These are phyloP conservation scores for Drosophila orosa DNA, from an alignment of 1,140 invertebrate genomes.

Conservation along the genomic window DNA sequence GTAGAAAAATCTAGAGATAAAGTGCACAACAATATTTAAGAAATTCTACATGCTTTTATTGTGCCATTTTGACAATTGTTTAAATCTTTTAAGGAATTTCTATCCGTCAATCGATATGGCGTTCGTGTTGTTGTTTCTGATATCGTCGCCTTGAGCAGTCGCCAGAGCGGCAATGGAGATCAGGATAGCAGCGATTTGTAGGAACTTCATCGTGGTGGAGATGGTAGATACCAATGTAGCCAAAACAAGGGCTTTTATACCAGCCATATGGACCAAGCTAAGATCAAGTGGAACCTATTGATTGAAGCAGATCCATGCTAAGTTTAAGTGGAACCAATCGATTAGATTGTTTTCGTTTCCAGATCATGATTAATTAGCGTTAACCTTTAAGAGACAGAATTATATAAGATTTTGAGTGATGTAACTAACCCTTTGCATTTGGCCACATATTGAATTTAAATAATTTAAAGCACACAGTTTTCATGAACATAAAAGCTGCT, in stretches of 20 bases:
- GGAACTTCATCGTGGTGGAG: neutral
- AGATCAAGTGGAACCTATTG: conserved; percentile 3
- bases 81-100: too few species aligned
- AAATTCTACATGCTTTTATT: too few species aligned
- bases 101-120: neutral
- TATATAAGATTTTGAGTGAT: neutral
- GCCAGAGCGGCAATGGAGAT: neutral
- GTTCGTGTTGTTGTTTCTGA: neutral
- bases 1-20: too few species aligned
- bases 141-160: too few species aligned
- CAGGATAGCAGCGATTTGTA: neutral
- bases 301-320: neutral
- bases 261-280: neutral
- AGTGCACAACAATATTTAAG: too few species aligned
- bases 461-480: too few species aligned
- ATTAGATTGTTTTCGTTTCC: neutral
- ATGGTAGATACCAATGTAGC: neutral
- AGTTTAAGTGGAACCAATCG: neutral
- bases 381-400: neutral
- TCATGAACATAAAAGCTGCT: too few species aligned
- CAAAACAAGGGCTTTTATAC: neutral
- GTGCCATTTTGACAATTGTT: too few species aligned
- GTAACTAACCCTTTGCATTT: too few species aligned
- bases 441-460: too few species aligned
- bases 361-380: neutral